Conservation (phyloP, 1,140 invertebrate genomes). For the Paraescarpia echinospica region DNA sequence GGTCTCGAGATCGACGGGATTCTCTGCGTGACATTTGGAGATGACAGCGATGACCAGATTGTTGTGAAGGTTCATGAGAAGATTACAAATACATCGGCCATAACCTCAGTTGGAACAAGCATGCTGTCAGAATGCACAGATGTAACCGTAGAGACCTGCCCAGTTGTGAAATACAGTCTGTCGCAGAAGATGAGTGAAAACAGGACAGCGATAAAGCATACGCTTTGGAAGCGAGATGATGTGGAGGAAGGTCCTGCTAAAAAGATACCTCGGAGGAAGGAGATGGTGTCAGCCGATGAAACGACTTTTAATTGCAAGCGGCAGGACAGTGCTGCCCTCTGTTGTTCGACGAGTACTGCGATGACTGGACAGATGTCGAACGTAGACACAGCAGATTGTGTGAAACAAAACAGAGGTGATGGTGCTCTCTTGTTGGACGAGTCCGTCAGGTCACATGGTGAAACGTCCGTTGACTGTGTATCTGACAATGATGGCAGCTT, state of each 20-base stretch:
- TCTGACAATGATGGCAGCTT: background rate
- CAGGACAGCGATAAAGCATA: background rate
- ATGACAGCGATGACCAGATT: constrained; percentile 40
- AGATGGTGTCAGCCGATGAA: background rate
- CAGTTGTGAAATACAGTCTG: background rate
- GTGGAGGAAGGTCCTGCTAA: background rate
- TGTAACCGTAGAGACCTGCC: background rate
- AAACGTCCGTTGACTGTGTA: background rate
- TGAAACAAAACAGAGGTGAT: background rate
- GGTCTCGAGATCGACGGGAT: constrained; percentile 45
- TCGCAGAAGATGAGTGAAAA: background rate
- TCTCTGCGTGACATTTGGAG: constrained; percentile 39
- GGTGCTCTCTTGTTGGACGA: background rate
- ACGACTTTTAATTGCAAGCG: background rate
- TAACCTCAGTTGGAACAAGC: background rate
- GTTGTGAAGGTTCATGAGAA: constrained; percentile 45
- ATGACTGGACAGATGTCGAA: background rate
- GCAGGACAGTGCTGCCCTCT: background rate
- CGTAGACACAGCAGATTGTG: background rate
- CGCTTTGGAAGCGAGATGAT: background rate
- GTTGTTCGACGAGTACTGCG: background rate
- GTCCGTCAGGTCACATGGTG: background rate
- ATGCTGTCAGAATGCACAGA: background rate
- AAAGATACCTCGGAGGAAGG: background rate
- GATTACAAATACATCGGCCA: constrained; percentile 23